These are phyloP conservation scores for Parazoanthus swiftii DNA, from an alignment of 92 coral and sea anemone genomes.

Conservation along the genomic window DNA sequence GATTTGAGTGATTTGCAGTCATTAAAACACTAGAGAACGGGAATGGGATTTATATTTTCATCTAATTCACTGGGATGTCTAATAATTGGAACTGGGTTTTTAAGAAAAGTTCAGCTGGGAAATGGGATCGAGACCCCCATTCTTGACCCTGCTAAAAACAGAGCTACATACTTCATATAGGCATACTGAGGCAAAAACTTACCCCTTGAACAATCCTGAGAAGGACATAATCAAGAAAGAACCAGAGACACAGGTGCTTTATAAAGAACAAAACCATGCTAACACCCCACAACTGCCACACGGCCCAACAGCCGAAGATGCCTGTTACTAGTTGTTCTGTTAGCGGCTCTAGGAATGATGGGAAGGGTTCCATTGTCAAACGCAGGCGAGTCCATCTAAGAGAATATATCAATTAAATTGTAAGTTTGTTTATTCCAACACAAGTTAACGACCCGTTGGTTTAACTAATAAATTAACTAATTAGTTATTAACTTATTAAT, in stretches of 20 bases:
- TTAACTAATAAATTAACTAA: no score
- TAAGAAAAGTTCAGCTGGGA: no score
- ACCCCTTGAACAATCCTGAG: constrained; percentile 90
- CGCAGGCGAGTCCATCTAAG: constrained; percentile 96
- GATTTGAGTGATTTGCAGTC: no score
- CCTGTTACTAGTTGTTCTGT: constrained; percentile 83
- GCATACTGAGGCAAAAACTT: constrained; percentile 15
- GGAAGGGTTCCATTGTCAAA: constrained; percentile 92
- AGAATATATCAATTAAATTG: no score
- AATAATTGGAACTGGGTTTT: no score
- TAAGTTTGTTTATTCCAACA: background rate
- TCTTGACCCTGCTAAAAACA: no score
- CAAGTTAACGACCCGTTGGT: background rate
- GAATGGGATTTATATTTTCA: no score
- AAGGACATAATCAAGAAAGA: constrained; percentile 79
- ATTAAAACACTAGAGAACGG: no score
- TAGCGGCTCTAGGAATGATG: constrained; percentile 84
- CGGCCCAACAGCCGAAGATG: constrained; percentile 76
- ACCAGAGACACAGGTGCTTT: constrained; percentile 72
- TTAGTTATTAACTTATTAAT: no score
- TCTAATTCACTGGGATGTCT: no score
- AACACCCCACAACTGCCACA: constrained; percentile 73
- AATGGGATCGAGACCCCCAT: no score
- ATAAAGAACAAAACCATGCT: constrained; percentile 62
- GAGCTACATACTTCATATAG: no score